Conservation (phyloP, 2,888 invertebrate species). For the Idaea biselata region DNA sequence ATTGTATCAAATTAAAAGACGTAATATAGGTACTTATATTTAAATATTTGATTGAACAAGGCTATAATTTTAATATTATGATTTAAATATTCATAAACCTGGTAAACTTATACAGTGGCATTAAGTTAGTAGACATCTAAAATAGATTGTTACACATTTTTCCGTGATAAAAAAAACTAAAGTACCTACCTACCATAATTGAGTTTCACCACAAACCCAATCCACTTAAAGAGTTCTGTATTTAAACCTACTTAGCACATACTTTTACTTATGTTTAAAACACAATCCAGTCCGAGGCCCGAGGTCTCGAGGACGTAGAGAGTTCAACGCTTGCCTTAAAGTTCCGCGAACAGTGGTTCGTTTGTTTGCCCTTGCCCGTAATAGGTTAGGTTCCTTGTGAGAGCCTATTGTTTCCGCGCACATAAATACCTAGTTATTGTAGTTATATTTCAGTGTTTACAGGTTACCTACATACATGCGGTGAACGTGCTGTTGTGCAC, state of each 20-base stretch:
- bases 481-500: conserved; percentile 25
- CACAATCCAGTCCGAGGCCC: not conserved
- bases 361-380: conserved; percentile 46
- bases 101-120: too few species aligned
- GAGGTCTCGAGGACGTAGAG: not conserved
- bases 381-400: conserved; percentile 37
- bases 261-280: not conserved
- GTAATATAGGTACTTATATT: too few species aligned
- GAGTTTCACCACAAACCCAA: not conserved
- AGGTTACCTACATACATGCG: conserved; percentile 11
- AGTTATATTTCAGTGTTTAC: conserved; percentile 21
- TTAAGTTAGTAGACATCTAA: too few species aligned
- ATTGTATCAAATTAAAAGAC: too few species aligned
- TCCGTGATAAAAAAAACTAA: too few species aligned
- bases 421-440: conserved; percentile 17
- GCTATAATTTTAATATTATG: too few species aligned
- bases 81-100: too few species aligned
- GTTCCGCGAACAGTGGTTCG: conserved; percentile 66
- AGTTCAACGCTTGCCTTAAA: conserved; percentile 39
- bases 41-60: too few species aligned
- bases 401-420: conserved; percentile 54
- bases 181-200: not conserved
- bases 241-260: not conserved
- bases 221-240: not conserved
- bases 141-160: too few species aligned